Conservation (phyloP, 1,140 invertebrate genomes). For the Drosophila jambulina region DNA sequence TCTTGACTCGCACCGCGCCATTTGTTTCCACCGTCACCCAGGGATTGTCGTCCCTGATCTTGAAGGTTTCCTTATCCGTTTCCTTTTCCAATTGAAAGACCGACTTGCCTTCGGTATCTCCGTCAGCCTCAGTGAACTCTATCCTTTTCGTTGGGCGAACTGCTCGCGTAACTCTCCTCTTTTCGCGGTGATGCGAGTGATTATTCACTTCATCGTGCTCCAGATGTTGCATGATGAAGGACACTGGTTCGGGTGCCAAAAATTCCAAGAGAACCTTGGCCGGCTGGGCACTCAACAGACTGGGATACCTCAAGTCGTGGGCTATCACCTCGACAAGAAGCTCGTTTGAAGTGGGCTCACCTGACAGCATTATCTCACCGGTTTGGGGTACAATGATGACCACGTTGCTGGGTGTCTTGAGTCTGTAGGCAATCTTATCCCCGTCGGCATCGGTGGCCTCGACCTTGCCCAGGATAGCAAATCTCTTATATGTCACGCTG, state of each 20-base stretch:
- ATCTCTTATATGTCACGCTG: conserved; percentile 89
- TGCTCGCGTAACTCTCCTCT: conserved; percentile 93
- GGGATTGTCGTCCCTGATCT: conserved; percentile 96
- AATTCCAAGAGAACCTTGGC: conserved; percentile 92
- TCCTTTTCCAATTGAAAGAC: conserved; percentile 97
- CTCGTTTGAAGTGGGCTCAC: conserved; percentile 90
- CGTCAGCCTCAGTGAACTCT: conserved; percentile 96
- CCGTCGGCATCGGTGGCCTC: conserved; percentile 94
- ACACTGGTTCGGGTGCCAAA: conserved; percentile 86
- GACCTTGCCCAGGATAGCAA: conserved; percentile 92
- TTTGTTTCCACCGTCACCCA: conserved; percentile 97
- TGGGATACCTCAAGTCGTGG: conserved; percentile 92
- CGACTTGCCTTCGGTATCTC: conserved; percentile 93
- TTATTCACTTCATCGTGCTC: conserved; percentile 87
- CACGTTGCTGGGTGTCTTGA: conserved; percentile 91
- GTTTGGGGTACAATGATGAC: conserved; percentile 96
- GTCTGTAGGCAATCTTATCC: conserved; percentile 93
- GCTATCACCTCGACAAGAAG: conserved; percentile 91
- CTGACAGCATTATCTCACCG: conserved; percentile 93
- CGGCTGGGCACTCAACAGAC: conserved; percentile 88
- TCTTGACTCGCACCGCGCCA: conserved; percentile 96
- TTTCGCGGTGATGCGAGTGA: conserved; percentile 88
- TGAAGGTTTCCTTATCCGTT: conserved; percentile 95
- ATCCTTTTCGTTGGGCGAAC: conserved; percentile 96
- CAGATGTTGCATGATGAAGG: conserved; percentile 83